Conservation (phyloP, 2,113 vertebrate species). For the Terrapene triunguis region DNA sequence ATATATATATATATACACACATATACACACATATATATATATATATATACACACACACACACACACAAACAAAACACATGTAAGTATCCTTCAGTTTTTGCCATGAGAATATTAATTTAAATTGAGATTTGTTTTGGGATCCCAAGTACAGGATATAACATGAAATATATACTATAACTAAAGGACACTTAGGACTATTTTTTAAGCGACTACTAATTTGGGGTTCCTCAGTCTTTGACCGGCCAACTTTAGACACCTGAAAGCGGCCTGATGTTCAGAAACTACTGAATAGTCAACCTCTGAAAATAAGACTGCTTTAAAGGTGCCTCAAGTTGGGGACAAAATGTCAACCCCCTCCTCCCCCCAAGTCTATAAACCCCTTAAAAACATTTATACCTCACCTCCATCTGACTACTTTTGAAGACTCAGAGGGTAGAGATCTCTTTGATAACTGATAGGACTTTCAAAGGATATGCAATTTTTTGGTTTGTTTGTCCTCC, state of each 20-base stretch:
- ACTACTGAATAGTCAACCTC: accelerated
- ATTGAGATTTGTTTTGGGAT: not conserved
- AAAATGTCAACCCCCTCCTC: not conserved
- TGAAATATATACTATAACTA: not conserved
- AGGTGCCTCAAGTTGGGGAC: not conserved
- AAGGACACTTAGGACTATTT: not conserved
- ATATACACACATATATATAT: too few relatives aligned
- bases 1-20: too few relatives aligned
- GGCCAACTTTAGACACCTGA: accelerated
- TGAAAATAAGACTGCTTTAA: not conserved
- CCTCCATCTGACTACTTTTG: not conserved
- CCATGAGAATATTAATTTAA: not conserved
- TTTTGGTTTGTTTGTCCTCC: not conserved
- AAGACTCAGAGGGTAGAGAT: not conserved
- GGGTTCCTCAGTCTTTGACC: not conserved
- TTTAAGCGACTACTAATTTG: not conserved
- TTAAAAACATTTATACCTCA: too few relatives aligned
- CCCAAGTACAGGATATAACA: not conserved
- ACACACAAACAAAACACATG: not conserved
- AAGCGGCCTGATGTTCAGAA: not conserved
- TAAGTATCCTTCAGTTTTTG: not conserved
- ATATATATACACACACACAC: too few relatives aligned
- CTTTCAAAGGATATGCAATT: not conserved
- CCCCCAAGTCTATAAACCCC: too few relatives aligned
- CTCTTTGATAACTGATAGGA: not conserved